Base-by-base conservation (phyloP, 2,888 invertebrate species). In the Lithophane ornitopus region DNA sequence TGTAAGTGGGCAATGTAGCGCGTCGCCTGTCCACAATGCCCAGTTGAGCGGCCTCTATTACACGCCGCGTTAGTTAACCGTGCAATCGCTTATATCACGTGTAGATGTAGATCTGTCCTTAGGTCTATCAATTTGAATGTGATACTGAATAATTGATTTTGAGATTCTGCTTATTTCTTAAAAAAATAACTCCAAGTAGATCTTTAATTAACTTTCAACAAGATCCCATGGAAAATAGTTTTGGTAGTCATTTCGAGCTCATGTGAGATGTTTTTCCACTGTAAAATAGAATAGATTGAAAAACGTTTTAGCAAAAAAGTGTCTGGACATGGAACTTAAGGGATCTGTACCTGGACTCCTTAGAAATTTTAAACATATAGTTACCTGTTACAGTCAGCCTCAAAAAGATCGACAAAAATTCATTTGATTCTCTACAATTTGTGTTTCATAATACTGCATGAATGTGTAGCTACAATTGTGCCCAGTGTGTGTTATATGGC, bases 51-150 rank as follows among this genome's bases (percentile, higher is more conserved):
- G 77, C 83, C 81, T 81, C 84, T 80, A 86, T 86, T 85, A 89
- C 85, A 87, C 88, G 88, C 73, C 70, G 69, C 87, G 84, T 89
- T 85, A 86, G 66, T 14, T 56, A 34, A 3, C n/a, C 54, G 19
- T 52, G 79, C 71, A 52, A 39, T 41, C 34, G 28, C 58, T 34
- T 14, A 39, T 44, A 22, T 44, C 49, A 14, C 3, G n/a, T 46
- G 65, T 26, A 49, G 7, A 14, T 28, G 54, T 34, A 14, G 9
- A 41, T 16, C 28, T 63, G 58, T 26, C 14, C n/a, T 28, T 28
- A 61, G 41, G 22, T 28, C 46, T 34, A n/a, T 65, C 26, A 56
- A 12, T 11, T 16, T 46, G 11, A 52, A 39, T 44, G 34, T 22
- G 0, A 41, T 28, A n/a, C n/a, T n/a, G 1, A 28, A 46, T 19